phyloP scores from a whole-genome alignment of 2,888 invertebrate genomes.

The Amblyjoppa proteus region DNA sequence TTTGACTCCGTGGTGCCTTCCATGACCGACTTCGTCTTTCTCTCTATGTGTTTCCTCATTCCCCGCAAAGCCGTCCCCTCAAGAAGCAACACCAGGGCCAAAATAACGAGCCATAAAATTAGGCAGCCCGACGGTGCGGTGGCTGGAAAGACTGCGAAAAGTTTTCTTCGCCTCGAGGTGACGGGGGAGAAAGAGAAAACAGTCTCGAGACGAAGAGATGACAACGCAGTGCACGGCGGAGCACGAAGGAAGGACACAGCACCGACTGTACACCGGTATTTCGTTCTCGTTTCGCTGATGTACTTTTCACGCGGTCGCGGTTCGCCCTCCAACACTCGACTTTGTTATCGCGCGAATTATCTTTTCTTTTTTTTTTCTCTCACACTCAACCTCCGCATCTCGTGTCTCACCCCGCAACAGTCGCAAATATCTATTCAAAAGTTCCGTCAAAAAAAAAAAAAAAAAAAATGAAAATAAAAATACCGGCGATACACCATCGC shows the following conservation, averaged over 20 bases:
- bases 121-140: constrained; percentile 48
- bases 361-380: constrained; percentile 25
- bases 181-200: constrained; percentile 8
- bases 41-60: constrained; percentile 48
- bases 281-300: constrained; percentile 64
- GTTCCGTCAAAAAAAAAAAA: neutral
- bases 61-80: constrained; percentile 36
- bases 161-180: constrained; percentile 35
- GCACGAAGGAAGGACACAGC: constrained; percentile 44
- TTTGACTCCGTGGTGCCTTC: neutral
- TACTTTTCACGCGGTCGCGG: constrained; percentile 58
- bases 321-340: constrained; percentile 39
- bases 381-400: neutral
- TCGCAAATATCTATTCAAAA: constrained; percentile 19
- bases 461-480: constrained; percentile 5
- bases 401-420: neutral
- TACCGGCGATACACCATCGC: neutral
- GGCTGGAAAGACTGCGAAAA: constrained; percentile 52
- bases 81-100: constrained; percentile 40
- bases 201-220: constrained; percentile 8
- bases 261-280: constrained; percentile 35
- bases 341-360: constrained; percentile 65
- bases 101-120: constrained; percentile 72
- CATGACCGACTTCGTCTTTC: constrained; percentile 65
- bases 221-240: constrained; percentile 10